Conservation (phyloP, 2,888 invertebrate species). For the Metallyticus violacea region DNA sequence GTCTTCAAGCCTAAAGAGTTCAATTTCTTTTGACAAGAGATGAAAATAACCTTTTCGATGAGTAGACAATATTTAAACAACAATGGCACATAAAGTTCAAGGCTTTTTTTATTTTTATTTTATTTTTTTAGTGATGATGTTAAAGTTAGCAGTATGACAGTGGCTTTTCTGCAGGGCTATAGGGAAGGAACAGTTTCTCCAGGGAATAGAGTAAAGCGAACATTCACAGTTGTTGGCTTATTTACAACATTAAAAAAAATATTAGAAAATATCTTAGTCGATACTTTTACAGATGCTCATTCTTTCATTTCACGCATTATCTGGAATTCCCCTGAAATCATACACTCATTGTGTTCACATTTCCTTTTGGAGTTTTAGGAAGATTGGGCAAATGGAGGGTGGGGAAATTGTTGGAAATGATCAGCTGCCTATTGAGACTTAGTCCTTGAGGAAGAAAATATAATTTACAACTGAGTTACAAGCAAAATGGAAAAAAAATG, state of each 20-base stretch:
- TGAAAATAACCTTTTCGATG: slow-evolving; percentile 27
- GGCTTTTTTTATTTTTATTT: slow-evolving; percentile 13
- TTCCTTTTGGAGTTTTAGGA: not conserved
- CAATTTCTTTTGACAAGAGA: slow-evolving; percentile 22
- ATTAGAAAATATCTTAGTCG: not conserved
- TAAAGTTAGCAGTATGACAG: slow-evolving; percentile 13
- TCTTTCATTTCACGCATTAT: not conserved
- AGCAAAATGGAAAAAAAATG: not conserved
- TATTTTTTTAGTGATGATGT: not conserved
- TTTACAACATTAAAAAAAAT: slow-evolving; percentile 20
- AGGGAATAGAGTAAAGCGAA: slow-evolving; percentile 19
- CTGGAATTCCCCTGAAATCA: not conserved
- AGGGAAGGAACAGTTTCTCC: not conserved
- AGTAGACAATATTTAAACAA: slow-evolving; percentile 27
- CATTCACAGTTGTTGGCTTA: slow-evolving; percentile 21
- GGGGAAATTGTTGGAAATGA: not conserved
- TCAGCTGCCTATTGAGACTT: not conserved
- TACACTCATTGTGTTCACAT: not conserved
- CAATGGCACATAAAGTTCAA: slow-evolving; percentile 26
- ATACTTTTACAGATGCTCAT: not conserved
- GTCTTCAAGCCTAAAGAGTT: slow-evolving; percentile 2
- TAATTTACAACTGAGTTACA: not conserved
- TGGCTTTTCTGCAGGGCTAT: not conserved
- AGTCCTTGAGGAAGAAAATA: not conserved
- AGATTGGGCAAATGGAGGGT: not conserved